Percentiles rank a stretch among this genome's conserved stretches.
Evolutionary conservation across 1,140 invertebrate species (phyloP).

Genomic region (Megalonaias nervosa): DNA sequence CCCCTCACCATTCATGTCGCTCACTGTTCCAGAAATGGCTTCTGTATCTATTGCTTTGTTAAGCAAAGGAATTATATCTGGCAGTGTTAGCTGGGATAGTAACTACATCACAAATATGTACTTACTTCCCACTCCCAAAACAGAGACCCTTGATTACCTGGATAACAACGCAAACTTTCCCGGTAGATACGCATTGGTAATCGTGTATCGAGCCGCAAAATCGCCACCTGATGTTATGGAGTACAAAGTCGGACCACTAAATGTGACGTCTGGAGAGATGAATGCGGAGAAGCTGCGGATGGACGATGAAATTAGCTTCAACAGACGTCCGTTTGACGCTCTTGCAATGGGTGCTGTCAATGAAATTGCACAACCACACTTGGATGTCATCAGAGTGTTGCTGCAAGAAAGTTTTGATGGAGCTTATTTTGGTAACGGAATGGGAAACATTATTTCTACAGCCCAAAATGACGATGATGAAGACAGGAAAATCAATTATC

Average conservation of each 20-base stretch:
- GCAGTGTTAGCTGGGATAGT: neutral
- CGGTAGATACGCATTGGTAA: constrained; percentile 24
- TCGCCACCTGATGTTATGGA: constrained; percentile 22
- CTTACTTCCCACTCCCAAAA: constrained; percentile 14
- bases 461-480: neutral
- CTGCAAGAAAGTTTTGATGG: constrained; percentile 28
- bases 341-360: neutral
- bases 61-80: neutral
- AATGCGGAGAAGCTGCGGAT: constrained; percentile 7
- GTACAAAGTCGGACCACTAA: constrained; percentile 31
- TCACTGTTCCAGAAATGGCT: constrained; percentile 19
- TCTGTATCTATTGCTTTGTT: neutral
- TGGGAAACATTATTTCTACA: neutral
- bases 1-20: constrained; percentile 11
- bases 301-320: constrained; percentile 28
- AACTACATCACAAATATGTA: constrained; percentile 7
- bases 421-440: constrained; percentile 4
- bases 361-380: neutral
- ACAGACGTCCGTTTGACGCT: constrained; percentile 14
- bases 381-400: neutral
- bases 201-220: constrained; percentile 4
- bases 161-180: constrained; percentile 30
- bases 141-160: constrained; percentile 11
- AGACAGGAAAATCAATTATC: constrained; percentile 12
- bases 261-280: neutral